These are phyloP conservation scores for Oryctes rhinoceros DNA, from an alignment of 1,140 invertebrate genomes.

Conservation along the genomic window DNA sequence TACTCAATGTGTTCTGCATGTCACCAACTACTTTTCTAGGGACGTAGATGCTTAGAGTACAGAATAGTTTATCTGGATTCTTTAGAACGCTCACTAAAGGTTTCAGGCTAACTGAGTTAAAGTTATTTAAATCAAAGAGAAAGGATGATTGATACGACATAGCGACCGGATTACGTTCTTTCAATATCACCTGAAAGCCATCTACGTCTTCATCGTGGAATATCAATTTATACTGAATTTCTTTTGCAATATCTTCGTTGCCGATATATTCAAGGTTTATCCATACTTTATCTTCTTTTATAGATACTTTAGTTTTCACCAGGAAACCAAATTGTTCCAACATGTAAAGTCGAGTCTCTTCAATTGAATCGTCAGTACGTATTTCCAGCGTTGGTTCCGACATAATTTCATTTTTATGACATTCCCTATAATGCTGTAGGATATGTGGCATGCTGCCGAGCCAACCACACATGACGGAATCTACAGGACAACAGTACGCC, in stretches of 20 bases:
- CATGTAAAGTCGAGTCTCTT: conserved; percentile 20
- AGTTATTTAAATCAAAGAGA: conserved; percentile 5
- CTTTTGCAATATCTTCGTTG: background rate
- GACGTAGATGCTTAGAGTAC: background rate
- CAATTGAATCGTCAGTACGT: background rate
- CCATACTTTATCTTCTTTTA: conserved; percentile 26
- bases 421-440: conserved; percentile 12
- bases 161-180: background rate
- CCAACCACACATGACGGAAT: conserved; percentile 5
- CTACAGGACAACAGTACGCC: conserved; percentile 7
- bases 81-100: conserved; percentile 13
- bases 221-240: conserved; percentile 29
- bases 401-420: background rate
- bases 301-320: conserved; percentile 15
- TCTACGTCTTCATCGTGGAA: conserved; percentile 9
- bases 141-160: background rate
- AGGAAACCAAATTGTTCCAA: conserved; percentile 10
- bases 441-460: background rate
- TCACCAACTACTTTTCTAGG: conserved; percentile 1
- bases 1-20: background rate
- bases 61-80: background rate
- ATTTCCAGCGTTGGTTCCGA: background rate
- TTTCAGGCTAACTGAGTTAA: background rate
- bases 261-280: conserved; percentile 27
- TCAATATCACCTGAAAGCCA: conserved; percentile 15